Evolutionary conservation across 2,797 vertebrate species (phyloP).

Genomic region (Aphelocoma californica): DNA sequence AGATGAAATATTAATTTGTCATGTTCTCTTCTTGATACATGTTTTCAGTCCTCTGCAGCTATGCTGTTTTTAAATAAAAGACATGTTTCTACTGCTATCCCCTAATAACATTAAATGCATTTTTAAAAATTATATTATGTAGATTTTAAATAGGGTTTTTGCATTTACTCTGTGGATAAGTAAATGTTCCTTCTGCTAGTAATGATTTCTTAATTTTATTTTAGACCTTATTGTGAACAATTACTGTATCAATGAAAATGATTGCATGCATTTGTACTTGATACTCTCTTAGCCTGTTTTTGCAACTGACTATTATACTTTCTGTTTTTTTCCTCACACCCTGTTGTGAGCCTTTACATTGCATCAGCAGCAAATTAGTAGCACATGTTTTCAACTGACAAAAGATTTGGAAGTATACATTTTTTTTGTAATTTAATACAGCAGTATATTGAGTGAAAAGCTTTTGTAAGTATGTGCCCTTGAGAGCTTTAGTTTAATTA

Average conservation of each 20-base stretch:
- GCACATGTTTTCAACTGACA: not conserved
- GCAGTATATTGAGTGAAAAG: not conserved
- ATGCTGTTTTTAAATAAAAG: slow-evolving; percentile 16
- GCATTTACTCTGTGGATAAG: not conserved
- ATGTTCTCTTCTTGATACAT: not conserved
- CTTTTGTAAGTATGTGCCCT: slow-evolving; percentile 1
- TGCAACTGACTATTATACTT: not conserved
- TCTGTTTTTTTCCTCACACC: not conserved
- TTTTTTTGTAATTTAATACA: slow-evolving; percentile 31
- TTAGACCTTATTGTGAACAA: not conserved
- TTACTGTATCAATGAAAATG: not conserved
- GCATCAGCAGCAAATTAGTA: not conserved
- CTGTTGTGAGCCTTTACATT: not conserved
- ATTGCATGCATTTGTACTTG: not conserved
- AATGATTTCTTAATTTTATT: slow-evolving; percentile 21
- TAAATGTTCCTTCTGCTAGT: not conserved
- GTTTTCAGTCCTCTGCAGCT: not conserved
- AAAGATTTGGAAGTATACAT: not conserved
- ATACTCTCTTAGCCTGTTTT: not conserved
- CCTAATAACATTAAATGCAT: not conserved
- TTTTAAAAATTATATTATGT: not conserved
- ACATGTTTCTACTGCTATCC: not conserved
- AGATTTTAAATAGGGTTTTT: not conserved
- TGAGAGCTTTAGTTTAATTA: slow-evolving; percentile 44
- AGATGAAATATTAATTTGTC: not conserved